Base-by-base conservation (phyloP, 2,797 vertebrate genomes). In the Valencia hispanica region DNA sequence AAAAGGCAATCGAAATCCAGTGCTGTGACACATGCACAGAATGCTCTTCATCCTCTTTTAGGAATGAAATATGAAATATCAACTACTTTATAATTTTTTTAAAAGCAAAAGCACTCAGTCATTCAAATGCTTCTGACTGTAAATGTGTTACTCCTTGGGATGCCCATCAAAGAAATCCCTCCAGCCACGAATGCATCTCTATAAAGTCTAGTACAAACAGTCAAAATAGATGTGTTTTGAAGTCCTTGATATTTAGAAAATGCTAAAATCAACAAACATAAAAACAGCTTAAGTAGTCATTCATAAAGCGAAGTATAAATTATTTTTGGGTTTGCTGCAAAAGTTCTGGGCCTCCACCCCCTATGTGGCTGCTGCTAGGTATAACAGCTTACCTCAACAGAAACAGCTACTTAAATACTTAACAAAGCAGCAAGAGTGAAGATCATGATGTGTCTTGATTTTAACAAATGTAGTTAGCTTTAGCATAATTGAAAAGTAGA, bases 81-180 rank as follows among this genome's bases (percentile, higher is more conserved):
- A 65, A 65, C 32, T 65, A 20, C 61, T 65, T 65, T 20, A 39
- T 39, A 20, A 43, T 41, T 41, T 66, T 66, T 39, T 25, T 12
- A 66, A 47, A 65, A 59, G 57, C 61, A 41, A 65, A 65, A 22
- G 3, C 61, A 65, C 39, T 65, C 61, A 65, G 61, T 66, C 63
- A 66, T 41, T 15, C 57, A 11, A 51, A 73, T 66, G 36, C 5
- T 66, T 66, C n/a, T 66, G 51, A 55, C 51, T 55, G 36, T 66
- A 41, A 41, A 39, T 39, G 34, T 34, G 59, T 63, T 25, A 32
- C 17, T 65, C 34, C 20, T 25, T 39, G 61, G 61, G 34, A 65
- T 25, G 34, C 34, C 61, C 39, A 25, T 39, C 61, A 65, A 66
- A 66, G 2, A 66, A 65, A 66, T 66, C 36, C 63, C 63, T 66